A percentile compares a stretch with the other conserved stretches of the same genome.
These are phyloP conservation scores for Eutrigla gurnardus DNA, from an alignment of 2,797 vertebrate genomes.

Conservation along the genomic window DNA sequence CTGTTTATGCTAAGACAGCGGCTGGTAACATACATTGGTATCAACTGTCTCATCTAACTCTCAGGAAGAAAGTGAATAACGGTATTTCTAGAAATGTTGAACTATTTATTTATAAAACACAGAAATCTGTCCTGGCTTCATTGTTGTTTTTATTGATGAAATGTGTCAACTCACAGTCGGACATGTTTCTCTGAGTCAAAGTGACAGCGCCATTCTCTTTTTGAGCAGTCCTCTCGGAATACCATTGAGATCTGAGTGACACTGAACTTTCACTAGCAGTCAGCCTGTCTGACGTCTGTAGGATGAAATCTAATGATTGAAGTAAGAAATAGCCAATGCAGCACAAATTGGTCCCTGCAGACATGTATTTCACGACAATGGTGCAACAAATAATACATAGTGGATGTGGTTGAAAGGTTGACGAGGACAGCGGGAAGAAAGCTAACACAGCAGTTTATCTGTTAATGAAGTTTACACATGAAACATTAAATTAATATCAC, in stretches of 20 bases:
- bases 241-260: slow-evolving; percentile 40
- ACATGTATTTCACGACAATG: slow-evolving; percentile 11
- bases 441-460: not conserved
- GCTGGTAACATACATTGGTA: not conserved
- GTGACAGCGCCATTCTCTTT: slow-evolving; percentile 8
- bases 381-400: not conserved
- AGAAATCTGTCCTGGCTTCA: not conserved
- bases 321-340: slow-evolving; percentile 37
- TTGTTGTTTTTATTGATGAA: not conserved
- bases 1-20: not conserved
- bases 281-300: slow-evolving; percentile 36
- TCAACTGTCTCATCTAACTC: not conserved
- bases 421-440: not conserved
- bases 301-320: slow-evolving; percentile 44
- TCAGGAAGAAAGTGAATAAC: not conserved
- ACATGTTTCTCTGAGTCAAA: not conserved
- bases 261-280: slow-evolving; percentile 42
- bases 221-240: slow-evolving; percentile 7
- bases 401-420: not conserved
- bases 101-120: not conserved
- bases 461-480: not conserved
- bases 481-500: not conserved
- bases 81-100: not conserved
- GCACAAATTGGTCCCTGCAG: slow-evolving; percentile 37
- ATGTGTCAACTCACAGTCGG: not conserved